Base-by-base conservation (phyloP, 2,888 invertebrate genomes). In the Scrobipalpa costella region DNA sequence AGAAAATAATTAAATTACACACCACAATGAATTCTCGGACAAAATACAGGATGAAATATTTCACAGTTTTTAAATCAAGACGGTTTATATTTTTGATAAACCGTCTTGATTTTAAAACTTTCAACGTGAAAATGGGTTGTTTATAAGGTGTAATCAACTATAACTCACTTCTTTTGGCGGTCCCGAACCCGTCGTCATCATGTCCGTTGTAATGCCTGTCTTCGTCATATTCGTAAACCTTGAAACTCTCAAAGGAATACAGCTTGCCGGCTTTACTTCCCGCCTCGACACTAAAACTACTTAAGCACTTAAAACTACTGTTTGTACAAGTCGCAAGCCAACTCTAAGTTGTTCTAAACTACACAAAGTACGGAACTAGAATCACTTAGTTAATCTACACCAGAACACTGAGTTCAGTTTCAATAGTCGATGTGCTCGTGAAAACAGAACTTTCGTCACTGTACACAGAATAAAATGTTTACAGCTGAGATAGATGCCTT, bases 211-310 rank as follows among this genome's bases (percentile, higher is more conserved):
- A 90, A 73, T 82, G 78, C 68, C 82, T 78, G 68, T 90, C 91
- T 68, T 86, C 90, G 80, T 90, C 91, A 73, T 90, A 91, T 82
- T 90, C 90, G 73, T 90, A 91, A 71, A 85, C 89, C 82, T 91
- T 88, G 80, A 91, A 91, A 81, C 86, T 90, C 74, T 91, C 90
- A 81, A 91, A 88, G 81, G 91, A 91, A 91, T 90, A 91, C 91
- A 91, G 91, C 85, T 90, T 91, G 91, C 72, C 85, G 84, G 80
- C 79, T 87, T 87, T 80, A 71, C 67, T 73, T 64, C 70, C 66
- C 67, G 65, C 71, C 67, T 57, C 63, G 72, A 65, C 70, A 73
- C 71, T 70, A 73, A 76, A 75, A 70, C 50, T 40, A 61, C 52
- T 34, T 44, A 55, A 55, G 33, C 27, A 55, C 33, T 55, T 55